phyloP scores from a whole-genome alignment of 2,113 vertebrate species.

The Cranoglanis bouderius region DNA sequence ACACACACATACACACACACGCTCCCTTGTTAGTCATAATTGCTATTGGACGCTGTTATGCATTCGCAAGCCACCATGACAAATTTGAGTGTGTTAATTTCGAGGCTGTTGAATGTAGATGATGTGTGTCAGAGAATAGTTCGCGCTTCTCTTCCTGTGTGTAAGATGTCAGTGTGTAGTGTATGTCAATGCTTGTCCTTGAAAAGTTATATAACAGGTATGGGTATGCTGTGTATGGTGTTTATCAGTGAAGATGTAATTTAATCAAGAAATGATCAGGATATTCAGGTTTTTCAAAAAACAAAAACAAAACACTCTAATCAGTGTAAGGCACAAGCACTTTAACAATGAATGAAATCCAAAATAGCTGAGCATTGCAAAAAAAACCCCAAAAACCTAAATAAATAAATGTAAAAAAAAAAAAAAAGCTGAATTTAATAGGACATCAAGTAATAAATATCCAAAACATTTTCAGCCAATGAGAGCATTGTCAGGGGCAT shows the following conservation, averaged over 20 bases:
- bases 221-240: neutral
- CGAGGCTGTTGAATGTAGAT: constrained; percentile 13
- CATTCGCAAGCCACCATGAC: constrained; percentile 23
- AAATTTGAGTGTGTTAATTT: constrained; percentile 43
- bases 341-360: neutral
- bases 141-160: constrained; percentile 2
- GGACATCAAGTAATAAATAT: neutral
- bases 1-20: constrained; percentile 5
- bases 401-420: too few species aligned
- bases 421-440: neutral
- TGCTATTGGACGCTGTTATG: constrained; percentile 24
- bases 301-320: neutral
- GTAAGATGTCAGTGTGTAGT: neutral
- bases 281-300: neutral
- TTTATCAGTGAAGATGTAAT: neutral
- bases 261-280: neutral
- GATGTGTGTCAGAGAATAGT: constrained; percentile 12
- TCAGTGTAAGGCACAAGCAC: neutral
- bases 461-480: neutral
- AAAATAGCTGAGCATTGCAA: neutral
- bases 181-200: neutral
- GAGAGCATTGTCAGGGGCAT: neutral
- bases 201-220: neutral
- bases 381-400: neutral
- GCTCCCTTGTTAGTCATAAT: constrained; percentile 49